Evolutionary conservation across 2,888 invertebrate genomes (phyloP).

Genomic region (Chydorus sphaericus): DNA sequence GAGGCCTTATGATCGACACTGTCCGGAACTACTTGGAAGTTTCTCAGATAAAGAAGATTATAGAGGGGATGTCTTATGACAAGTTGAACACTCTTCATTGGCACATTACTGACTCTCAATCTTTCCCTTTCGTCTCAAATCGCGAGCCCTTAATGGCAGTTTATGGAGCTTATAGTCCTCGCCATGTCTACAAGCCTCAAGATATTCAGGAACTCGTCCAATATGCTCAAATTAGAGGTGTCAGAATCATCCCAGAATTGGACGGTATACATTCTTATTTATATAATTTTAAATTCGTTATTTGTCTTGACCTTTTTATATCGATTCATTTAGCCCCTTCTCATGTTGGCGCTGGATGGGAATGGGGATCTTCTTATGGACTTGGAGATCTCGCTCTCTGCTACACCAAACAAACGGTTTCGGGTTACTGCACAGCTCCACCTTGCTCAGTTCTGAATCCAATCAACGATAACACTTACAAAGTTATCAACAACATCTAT

Average conservation of each 20-base stretch:
- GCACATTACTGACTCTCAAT: conserved; percentile 33
- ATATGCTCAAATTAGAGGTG: conserved; percentile 35
- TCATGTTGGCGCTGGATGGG: conserved; percentile 26
- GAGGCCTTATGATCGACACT: conserved; percentile 38
- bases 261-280: no score
- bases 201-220: conserved; percentile 29
- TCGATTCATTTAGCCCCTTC: no score
- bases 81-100: conserved; percentile 38
- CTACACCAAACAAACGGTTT: conserved; percentile 13
- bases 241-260: conserved; percentile 45
- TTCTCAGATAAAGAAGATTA: conserved; percentile 27
- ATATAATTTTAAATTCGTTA: no score
- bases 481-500: conserved; percentile 14
- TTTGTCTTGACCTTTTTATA: no score
- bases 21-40: conserved; percentile 43
- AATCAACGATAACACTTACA: conserved; percentile 15
- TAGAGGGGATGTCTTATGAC: conserved; percentile 36
- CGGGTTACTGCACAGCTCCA: conserved; percentile 14
- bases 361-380: conserved; percentile 21
- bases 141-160: conserved; percentile 24
- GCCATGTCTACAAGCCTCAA: conserved; percentile 25
- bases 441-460: conserved; percentile 17
- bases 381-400: conserved; percentile 15
- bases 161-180: conserved; percentile 33
- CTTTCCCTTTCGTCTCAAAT: conserved; percentile 35